Conservation (phyloP, 2,113 vertebrate species). For the Lasiurus borealis region DNA sequence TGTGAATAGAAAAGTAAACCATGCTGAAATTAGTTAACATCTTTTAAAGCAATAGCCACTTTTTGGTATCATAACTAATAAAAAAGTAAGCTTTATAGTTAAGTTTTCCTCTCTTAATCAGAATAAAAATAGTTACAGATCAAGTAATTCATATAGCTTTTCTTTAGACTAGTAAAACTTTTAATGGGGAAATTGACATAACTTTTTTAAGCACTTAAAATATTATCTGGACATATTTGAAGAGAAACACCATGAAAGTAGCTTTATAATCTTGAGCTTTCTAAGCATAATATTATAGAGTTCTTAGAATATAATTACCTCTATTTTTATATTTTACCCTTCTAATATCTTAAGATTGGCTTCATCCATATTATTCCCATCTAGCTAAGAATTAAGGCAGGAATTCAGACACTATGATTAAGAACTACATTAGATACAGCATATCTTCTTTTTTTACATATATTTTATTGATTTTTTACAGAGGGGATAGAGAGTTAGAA, state of each 20-base stretch:
- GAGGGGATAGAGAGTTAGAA: no score
- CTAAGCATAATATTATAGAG: background rate
- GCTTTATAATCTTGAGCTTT: conserved; percentile 1
- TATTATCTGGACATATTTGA: conserved; percentile 37
- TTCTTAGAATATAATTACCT: background rate
- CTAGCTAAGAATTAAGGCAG: background rate
- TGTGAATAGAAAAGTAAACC: conserved; percentile 36
- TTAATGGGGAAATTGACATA: background rate
- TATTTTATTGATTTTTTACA: no score
- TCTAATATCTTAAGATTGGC: background rate
- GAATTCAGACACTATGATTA: background rate
- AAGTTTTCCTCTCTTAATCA: background rate
- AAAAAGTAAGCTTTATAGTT: conserved; percentile 1
- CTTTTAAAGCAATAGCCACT: background rate
- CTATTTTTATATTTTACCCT: conserved; percentile 29
- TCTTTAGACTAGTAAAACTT: background rate
- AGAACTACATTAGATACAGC: background rate
- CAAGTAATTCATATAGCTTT: background rate
- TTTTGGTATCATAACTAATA: conserved; percentile 2
- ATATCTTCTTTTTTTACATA: no score
- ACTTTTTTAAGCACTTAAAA: background rate
- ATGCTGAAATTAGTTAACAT: conserved; percentile 40
- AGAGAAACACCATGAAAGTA: conserved; percentile 8
- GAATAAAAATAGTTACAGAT: conserved; percentile 6
- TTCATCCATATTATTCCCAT: background rate